Base-by-base conservation (phyloP, 2,113 vertebrate species). In the Gymnobelideus leadbeateri region DNA sequence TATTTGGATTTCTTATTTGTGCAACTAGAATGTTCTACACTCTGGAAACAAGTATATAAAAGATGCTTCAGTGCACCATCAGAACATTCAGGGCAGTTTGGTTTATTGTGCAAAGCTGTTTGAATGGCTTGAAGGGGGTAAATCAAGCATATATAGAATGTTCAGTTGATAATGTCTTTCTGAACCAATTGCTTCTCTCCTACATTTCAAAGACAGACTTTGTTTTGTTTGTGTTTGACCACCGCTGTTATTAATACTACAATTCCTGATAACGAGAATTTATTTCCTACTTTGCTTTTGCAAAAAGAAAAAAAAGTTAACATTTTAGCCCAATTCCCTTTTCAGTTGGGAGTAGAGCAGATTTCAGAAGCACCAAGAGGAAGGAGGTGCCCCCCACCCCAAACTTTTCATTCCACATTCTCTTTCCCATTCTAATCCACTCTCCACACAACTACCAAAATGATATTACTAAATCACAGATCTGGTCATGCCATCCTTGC, bases 1-100 rank as follows among this genome's bases (percentile, higher is more conserved):
- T 97, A 49, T 93, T 98, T 93, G 91, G 95, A 96, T 97, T 98
- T 97, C 94, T 97, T 97, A 89, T 96, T 97, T 77, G 94, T 93
- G 26, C 95, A 96, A 55, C n/a, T 77, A 92, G 92, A 89, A 51
- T 95, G 92, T 95, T 98, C n/a, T 43, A 95, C 2, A 2, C 84
- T 96, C 23, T 6, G 37, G 97, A 97, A 97, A 49, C 91, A 96
- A 98, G 92, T 90, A 95, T 93, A 89, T 96, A 96, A 97, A 97
- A 3, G 61, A 95, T 91, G 89, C 52, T 97, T 96, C 95, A 21
- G 37, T 54, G 90, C 52, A 77, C 0, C 1, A 91, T 95, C 93
- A 92, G 91, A 91, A 92, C 51, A 1, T 94, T 93, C 92, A 77
- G 96, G 95, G 93, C 37, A 90, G 91, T 97, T 96, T 95, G 93